Evolutionary conservation across 2,113 vertebrate species (phyloP), one percentile per base, ranked within the genome.

Genomic region (Equus quagga): DNA sequence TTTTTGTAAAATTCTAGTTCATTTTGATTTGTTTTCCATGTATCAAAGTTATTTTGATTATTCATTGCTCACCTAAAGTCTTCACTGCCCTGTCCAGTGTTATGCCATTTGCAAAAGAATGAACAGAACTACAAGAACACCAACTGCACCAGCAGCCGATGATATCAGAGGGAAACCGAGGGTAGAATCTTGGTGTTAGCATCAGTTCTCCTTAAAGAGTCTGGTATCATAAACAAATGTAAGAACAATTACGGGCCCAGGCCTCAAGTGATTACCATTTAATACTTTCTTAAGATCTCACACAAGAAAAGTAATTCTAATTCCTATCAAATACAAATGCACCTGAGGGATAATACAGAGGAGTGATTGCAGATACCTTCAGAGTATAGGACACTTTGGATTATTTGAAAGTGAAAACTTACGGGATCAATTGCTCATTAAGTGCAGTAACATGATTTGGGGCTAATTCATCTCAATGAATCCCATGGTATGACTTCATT

Each of bases 391-490:
- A 93, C 93, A 94, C 11, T 72, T 70, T 41, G 41, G 36, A 54
- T 41, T 86, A 51, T 87, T 44, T 90, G 60, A 80, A 84, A 91
- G 65, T 23, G 65, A 88, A 96, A 88, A 36, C 49, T 17, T 80
- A 62, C 81, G 51, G 18, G 17, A 49, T 67, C 49, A 91, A 41
- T 26, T 17, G 10, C 33, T 62, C 67, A 51, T 69, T 89, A 51
- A 70, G n/a, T 80, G 4, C 15, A 46, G 15, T 72, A 60, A 72
- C 2, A 69, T 23, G 28, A 65, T 33, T 33, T 69, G 60, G 51
- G 12, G 4, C 24, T 89, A 70, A 67, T 62, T 54, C 86, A 82
- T 88, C 26, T 49, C 41, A 80, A 23, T 62, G 72, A 70, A 56
- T 89, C 23, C 8, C 69, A 33, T 54, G 8, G 3, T n/a, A 26